Percentiles rank a stretch among this genome's conserved stretches.
Evolutionary conservation across 1,140 invertebrate genomes (phyloP).

Genomic region (Drosophila tsacasi): DNA sequence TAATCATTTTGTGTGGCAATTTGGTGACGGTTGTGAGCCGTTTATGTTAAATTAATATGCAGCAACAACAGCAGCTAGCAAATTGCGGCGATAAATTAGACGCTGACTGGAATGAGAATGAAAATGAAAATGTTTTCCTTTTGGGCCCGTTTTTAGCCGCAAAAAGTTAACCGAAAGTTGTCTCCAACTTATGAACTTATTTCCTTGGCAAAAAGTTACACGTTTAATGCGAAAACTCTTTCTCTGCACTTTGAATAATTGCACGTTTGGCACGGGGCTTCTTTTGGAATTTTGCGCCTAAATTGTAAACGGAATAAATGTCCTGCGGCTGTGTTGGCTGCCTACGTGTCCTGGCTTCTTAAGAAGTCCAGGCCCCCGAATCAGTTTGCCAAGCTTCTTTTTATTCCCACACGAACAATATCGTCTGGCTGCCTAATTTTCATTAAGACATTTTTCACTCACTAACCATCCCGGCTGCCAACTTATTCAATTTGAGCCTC

Average conservation of each 20-base stretch:
- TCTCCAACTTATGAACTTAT: slow-evolving; percentile 66
- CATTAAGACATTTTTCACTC: slow-evolving; percentile 54
- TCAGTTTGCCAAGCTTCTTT: slow-evolving; percentile 32
- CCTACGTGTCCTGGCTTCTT: slow-evolving; percentile 49
- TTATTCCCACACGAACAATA: slow-evolving; percentile 23
- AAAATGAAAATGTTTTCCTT: slow-evolving; percentile 42
- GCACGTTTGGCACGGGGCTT: slow-evolving; percentile 51
- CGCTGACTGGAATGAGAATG: slow-evolving; percentile 56
- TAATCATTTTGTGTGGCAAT: slow-evolving; percentile 71
- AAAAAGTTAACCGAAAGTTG: slow-evolving; percentile 68
- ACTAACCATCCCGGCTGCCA: slow-evolving; percentile 29
- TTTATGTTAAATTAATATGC: slow-evolving; percentile 79
- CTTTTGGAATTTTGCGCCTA: slow-evolving; percentile 13
- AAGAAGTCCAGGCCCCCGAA: slow-evolving; percentile 29
- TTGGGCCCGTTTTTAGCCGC: slow-evolving; percentile 18
- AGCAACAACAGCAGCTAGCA: slow-evolving; percentile 54
- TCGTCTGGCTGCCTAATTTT: slow-evolving; percentile 52
- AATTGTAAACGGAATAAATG: slow-evolving; percentile 43
- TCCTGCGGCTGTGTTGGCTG: slow-evolving; percentile 32
- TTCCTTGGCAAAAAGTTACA: slow-evolving; percentile 54
- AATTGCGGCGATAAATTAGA: slow-evolving; percentile 76
- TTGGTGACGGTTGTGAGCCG: slow-evolving; percentile 66
- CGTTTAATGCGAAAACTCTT: slow-evolving; percentile 59
- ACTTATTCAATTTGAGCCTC: slow-evolving; percentile 56
- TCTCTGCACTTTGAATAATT: slow-evolving; percentile 77